Evolutionary conservation across 2,888 invertebrate species (phyloP), one percentile per base, ranked within the genome.

Genomic region (Andrena bicolor): DNA sequence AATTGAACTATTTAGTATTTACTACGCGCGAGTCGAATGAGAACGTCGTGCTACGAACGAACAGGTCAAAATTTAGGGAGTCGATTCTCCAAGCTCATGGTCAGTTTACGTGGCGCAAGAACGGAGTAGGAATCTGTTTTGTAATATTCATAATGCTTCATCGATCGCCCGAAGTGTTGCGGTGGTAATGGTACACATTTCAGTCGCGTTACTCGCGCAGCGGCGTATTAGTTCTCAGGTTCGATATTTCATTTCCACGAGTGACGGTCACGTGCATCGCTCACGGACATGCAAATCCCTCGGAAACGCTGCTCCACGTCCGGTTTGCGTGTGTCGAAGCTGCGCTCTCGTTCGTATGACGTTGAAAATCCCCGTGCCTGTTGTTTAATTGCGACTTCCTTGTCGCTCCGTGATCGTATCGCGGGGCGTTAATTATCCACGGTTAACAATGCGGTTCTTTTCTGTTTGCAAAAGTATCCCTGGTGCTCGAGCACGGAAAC

Each of bases 271-370:
- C 76, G 76, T 56, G 71, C 49, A 10, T n/a, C 28, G 69, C 64
- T 72, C 23, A 32, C 71, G 58, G 32, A 28, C 73, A 70, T 71
- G 77, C 70, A 71, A 81, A 77, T 84, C 79, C 60, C 48, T 58
- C 30, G 13, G 23, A 26, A 51, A 51, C 53, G 63, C 8, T 23
- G 41, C 32, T 64, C 49, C 69, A 32, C 28, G 63, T 65, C 68
- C 30, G 49, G 51, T 65, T 35, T 23, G 48, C 65, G 68, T 53
- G 64, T 13, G 20, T n/a, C 13, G 64, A 13, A 13, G 65, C 30
- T 49, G 26, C 60, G 28, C 2, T 28, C 51, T 13, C 56, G 30
- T 5, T 65, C 41, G 70, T 64, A 69, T 58, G 48, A 23, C 48
- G 60, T 16, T 77, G 61, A n/a, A 41, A 53, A 64, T 32, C n/a